Evolutionary conservation across 2,113 vertebrate species (phyloP), one percentile per base, ranked within the genome.

Genomic region (Takifugu bimaculatus): DNA sequence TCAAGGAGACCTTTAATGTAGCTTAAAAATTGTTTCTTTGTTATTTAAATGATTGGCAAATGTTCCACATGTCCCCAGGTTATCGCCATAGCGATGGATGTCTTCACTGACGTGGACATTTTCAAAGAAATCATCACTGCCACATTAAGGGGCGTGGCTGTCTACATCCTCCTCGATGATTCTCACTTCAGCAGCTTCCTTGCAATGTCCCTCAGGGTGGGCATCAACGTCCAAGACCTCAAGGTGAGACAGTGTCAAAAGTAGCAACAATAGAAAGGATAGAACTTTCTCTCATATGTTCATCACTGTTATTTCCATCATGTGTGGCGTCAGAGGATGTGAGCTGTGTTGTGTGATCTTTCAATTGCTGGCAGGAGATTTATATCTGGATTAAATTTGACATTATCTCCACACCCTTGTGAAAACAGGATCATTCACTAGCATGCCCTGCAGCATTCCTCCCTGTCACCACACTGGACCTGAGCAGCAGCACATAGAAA

Each of bases 71-170:
- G 42, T 68, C 83, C 79, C 44, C 81, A 97, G 95, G 79, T 95
- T 26, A 87, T 97, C 69, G 95, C 94, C 65, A 87, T 97, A 55
- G 93, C 93, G 55, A 97, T 97, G 95, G 94, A 97, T 60, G 84
- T 94, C 52, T 97, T 97, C 89, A 95, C 95, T 5, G 95, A 97
- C 54, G 90, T 95, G 39, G 95, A 97, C 82, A 94, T 97, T 53
- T 97, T 97, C 55, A 93, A 91, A 79, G 95, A 95, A 88, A 66
- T 95, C 4, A 82, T 96, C 43, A 85, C 87, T 0, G 93, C 93
- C 14, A 92, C 92, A 26, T 26, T 91, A 29, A 91, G 92, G 78
- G 93, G 94, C 2, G 87, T 95, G 73, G 88, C 88, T 2, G 90
- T 97, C 7, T 97, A 97, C 85, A 81, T 97, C 77, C 90, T 97